Conservation (phyloP, 1,140 invertebrate species). For the Micrasema minimum region DNA sequence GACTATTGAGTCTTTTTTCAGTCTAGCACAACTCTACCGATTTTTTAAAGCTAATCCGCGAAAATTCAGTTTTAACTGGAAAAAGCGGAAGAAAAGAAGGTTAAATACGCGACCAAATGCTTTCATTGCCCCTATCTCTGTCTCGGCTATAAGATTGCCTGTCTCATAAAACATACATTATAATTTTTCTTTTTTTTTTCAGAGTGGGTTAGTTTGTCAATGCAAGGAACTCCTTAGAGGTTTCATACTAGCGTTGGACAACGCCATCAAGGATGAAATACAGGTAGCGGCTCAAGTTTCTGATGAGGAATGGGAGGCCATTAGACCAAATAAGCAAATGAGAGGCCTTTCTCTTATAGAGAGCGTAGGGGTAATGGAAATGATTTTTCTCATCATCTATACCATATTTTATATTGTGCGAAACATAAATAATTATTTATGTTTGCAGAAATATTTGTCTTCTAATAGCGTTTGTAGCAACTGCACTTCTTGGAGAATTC, state of each 20-base stretch:
- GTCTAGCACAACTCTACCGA: no score
- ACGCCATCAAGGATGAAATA: constrained; percentile 73
- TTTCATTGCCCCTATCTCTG: no score
- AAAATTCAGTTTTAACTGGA: no score
- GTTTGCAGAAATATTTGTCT: constrained; percentile 67
- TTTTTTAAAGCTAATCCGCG: no score
- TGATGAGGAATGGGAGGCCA: constrained; percentile 84
- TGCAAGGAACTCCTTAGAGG: constrained; percentile 72
- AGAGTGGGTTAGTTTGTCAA: constrained; percentile 73
- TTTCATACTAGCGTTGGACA: constrained; percentile 73
- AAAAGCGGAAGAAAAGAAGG: no score
- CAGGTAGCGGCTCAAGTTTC: constrained; percentile 77
- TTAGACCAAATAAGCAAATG: constrained; percentile 75
- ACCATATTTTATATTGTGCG: not conserved
- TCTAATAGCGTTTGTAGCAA: constrained; percentile 69
- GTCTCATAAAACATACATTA: not conserved
- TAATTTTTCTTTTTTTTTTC: not conserved
- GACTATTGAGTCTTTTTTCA: no score
- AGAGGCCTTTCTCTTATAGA: constrained; percentile 71
- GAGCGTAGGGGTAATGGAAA: constrained; percentile 71
- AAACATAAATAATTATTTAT: no score
- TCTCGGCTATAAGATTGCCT: no score
- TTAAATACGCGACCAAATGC: no score
- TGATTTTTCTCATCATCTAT: no score
- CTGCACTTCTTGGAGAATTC: constrained; percentile 74